phyloP scores from a whole-genome alignment of 2,888 invertebrate genomes.

The Hypomecis atomaria region DNA sequence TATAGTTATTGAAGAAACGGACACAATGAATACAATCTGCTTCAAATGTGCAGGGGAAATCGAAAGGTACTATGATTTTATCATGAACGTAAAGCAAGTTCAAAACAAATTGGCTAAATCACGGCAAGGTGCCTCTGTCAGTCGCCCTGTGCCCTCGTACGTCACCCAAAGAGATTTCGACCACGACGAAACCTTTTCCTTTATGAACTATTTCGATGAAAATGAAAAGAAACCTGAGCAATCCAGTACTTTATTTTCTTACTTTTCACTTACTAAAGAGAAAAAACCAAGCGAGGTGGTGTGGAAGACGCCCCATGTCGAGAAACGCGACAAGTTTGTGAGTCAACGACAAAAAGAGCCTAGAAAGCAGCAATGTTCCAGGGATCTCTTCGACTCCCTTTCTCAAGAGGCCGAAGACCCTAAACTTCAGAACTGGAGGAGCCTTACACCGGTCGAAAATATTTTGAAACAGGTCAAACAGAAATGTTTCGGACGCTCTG shows the following conservation, averaged over 20 bases:
- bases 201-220: slow-evolving; percentile 59
- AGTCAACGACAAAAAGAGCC: slow-evolving; percentile 47
- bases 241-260: slow-evolving; percentile 75
- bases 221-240: slow-evolving; percentile 58
- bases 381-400: slow-evolving; percentile 74
- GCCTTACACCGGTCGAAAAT: slow-evolving; percentile 67
- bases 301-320: slow-evolving; percentile 64
- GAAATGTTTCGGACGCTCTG: slow-evolving; percentile 70
- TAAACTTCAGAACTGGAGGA: slow-evolving; percentile 64
- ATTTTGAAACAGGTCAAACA: slow-evolving; percentile 67
- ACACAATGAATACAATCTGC: slow-evolving; percentile 68
- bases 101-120: slow-evolving; percentile 57
- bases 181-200: slow-evolving; percentile 72
- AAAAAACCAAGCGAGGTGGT: slow-evolving; percentile 50
- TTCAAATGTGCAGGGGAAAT: slow-evolving; percentile 71
- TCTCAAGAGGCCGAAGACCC: slow-evolving; percentile 66
- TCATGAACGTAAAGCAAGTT: slow-evolving; percentile 63
- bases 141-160: slow-evolving; percentile 65
- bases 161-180: slow-evolving; percentile 69
- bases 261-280: slow-evolving; percentile 64
- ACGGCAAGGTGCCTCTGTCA: slow-evolving; percentile 47
- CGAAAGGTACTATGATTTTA: slow-evolving; percentile 71
- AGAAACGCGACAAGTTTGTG: slow-evolving; percentile 47
- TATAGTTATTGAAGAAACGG: slow-evolving; percentile 66
- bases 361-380: slow-evolving; percentile 59